Percentiles rank a stretch among this genome's conserved stretches.
These are phyloP conservation scores for Venusia cambrica DNA, from an alignment of 2,888 invertebrate species.

Conservation along the genomic window DNA sequence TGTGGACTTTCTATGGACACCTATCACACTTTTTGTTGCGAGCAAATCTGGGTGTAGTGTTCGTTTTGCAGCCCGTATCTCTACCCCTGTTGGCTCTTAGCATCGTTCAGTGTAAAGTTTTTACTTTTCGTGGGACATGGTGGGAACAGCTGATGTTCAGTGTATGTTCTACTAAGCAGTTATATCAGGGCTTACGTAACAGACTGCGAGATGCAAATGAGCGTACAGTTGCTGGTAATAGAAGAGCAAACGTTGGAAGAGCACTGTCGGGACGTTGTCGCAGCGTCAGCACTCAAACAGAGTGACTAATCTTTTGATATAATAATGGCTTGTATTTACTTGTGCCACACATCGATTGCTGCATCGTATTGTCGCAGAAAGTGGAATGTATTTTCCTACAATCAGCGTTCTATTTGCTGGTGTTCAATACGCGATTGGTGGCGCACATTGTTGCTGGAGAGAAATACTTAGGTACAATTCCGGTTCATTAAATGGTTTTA, in stretches of 20 bases:
- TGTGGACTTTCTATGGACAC: constrained; percentile 42
- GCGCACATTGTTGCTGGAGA: constrained; percentile 11
- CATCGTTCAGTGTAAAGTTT: constrained; percentile 17
- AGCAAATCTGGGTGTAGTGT: constrained; percentile 23
- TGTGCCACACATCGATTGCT: constrained; percentile 24
- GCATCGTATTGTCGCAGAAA: constrained; percentile 25
- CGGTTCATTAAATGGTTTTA: too few species aligned
- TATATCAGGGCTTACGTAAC: constrained; percentile 44
- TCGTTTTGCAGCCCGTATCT: constrained; percentile 26
- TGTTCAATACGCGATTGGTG: constrained; percentile 22
- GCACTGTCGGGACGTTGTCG: constrained; percentile 26
- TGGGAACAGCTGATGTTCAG: too few species aligned
- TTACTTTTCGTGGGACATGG: too few species aligned
- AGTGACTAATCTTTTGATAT: constrained; percentile 58
- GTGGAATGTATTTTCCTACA: constrained; percentile 27
- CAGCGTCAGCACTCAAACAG: constrained; percentile 34
- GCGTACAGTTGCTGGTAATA: constrained; percentile 47
- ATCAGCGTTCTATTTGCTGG: constrained; percentile 25
- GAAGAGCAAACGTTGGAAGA: constrained; percentile 50
- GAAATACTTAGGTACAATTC: constrained; percentile 2
- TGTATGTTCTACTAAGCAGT: too few species aligned
- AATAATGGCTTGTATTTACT: constrained; percentile 41
- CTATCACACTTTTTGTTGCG: constrained; percentile 30
- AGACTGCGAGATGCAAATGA: constrained; percentile 60
- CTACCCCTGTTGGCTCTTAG: too few species aligned